A percentile compares a stretch with the other conserved stretches of the same genome.
Conservation (phyloP, 1,140 invertebrate species). For the Danaus melanippus region DNA sequence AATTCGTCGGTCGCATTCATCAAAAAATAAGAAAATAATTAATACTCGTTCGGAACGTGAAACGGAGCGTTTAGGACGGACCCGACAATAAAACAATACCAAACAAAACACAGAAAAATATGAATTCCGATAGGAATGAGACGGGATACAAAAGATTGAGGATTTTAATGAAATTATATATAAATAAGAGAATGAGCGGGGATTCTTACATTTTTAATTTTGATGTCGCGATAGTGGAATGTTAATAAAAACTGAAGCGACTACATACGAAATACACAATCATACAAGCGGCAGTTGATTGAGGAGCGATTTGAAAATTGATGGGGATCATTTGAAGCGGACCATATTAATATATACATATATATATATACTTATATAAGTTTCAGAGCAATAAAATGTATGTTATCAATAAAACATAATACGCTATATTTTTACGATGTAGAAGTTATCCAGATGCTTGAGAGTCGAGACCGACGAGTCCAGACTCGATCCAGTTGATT, state of each 20-base stretch:
- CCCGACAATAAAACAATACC: slow-evolving; percentile 67
- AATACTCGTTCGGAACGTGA: slow-evolving; percentile 58
- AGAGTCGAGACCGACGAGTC: slow-evolving; percentile 11
- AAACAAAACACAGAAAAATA: slow-evolving; percentile 72
- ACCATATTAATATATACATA: slow-evolving; percentile 28
- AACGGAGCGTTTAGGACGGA: slow-evolving; percentile 54
- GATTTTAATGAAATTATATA: slow-evolving; percentile 71
- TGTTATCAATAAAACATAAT: slow-evolving; percentile 16
- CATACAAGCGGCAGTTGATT: slow-evolving; percentile 45
- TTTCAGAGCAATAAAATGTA: slow-evolving; percentile 10
- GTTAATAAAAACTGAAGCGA: slow-evolving; percentile 47
- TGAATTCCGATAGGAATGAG: slow-evolving; percentile 66
- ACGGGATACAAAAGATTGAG: slow-evolving; percentile 68
- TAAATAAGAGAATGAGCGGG: slow-evolving; percentile 69
- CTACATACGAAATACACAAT: slow-evolving; percentile 43
- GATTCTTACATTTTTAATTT: slow-evolving; percentile 72
- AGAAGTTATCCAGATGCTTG: slow-evolving; percentile 30
- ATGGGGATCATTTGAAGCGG: slow-evolving; percentile 8
- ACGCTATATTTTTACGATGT: slow-evolving; percentile 18
- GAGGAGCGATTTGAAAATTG: slow-evolving; percentile 16
- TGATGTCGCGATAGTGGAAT: slow-evolving; percentile 55
- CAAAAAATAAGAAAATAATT: slow-evolving; percentile 71
- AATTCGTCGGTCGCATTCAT: slow-evolving; percentile 58
- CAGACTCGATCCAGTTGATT: slow-evolving; percentile 16
- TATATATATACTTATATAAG: slow-evolving; percentile 14